Conservation (phyloP, 64 coral and sea anemone genomes). For the Exaiptasia diaphana region DNA sequence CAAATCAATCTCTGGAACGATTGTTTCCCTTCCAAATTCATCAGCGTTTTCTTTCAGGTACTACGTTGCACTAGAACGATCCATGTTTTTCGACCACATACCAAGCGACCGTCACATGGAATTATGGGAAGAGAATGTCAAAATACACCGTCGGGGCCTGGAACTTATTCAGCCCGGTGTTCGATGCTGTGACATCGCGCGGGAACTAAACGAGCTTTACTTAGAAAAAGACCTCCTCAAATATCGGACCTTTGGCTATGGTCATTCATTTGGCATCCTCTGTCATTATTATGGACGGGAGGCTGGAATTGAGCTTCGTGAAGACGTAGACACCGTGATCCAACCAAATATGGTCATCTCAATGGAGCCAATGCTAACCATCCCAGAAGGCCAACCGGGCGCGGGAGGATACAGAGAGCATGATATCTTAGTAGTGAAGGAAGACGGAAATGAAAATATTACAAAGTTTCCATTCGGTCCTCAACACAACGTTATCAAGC, state of each 20-base stretch:
- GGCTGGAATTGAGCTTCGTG: constrained; percentile 83
- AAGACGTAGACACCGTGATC: constrained; percentile 71
- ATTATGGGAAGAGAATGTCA: constrained; percentile 82
- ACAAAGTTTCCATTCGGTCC: constrained; percentile 83
- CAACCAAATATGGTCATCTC: constrained; percentile 93
- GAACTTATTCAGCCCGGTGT: constrained; percentile 79
- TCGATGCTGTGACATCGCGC: constrained; percentile 75
- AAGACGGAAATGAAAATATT: constrained; percentile 56
- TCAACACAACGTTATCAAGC: constrained; percentile 50
- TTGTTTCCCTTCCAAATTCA: no score
- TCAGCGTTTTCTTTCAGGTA: no score
- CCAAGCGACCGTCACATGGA: constrained; percentile 83
- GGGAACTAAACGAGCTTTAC: constrained; percentile 81
- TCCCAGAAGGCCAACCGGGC: constrained; percentile 76
- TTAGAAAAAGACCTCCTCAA: constrained; percentile 65
- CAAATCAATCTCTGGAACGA: no score
- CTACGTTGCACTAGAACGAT: constrained; percentile 79
- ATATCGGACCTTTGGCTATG: constrained; percentile 87
- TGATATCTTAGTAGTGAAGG: constrained; percentile 80
- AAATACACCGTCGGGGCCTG: constrained; percentile 72
- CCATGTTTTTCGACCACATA: constrained; percentile 87
- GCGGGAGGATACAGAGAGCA: constrained; percentile 89
- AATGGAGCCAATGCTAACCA: constrained; percentile 88
- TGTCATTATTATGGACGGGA: constrained; percentile 91
- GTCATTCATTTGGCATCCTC: constrained; percentile 87